A percentile compares a stretch with the other conserved stretches of the same genome.
Conservation (phyloP, 2,888 invertebrate species). For the Gymnocheta viridis region DNA sequence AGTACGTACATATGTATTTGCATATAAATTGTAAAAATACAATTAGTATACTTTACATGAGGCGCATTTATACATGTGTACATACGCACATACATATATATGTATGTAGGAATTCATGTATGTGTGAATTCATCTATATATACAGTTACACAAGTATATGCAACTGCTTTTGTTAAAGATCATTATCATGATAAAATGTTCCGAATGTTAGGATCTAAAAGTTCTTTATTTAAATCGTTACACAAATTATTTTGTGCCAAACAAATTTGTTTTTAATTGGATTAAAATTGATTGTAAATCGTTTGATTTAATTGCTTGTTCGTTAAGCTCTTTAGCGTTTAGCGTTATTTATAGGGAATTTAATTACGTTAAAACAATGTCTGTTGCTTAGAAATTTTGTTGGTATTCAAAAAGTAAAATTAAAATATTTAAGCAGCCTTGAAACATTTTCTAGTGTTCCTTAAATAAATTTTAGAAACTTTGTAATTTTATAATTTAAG, state of each 20-base stretch:
- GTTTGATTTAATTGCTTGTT: conserved; percentile 22
- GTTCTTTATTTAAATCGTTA: conserved; percentile 23
- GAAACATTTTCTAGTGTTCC: no score
- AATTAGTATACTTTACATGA: not conserved
- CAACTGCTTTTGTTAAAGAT: not conserved
- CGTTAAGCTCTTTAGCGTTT: not conserved
- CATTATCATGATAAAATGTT: conserved; percentile 42
- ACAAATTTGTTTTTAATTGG: conserved; percentile 42
- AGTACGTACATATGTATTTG: not conserved
- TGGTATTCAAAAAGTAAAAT: no score
- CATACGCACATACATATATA: no score
- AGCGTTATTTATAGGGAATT: not conserved
- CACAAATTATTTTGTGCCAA: conserved; percentile 10
- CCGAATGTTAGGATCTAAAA: conserved; percentile 36
- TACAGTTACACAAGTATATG: not conserved
- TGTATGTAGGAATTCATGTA: no score
- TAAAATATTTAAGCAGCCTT: no score
- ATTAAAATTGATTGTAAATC: conserved; percentile 42
- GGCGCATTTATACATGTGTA: no score
- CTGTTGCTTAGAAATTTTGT: no score
- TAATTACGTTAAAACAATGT: not conserved
- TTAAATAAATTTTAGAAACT: no score
- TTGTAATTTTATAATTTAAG: no score
- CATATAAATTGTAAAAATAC: not conserved
- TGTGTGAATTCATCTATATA: not conserved